Percentiles rank a stretch among this genome's conserved stretches.
phyloP scores from a whole-genome alignment of 1,140 invertebrate species.

The Scaptomyza hsui region DNA sequence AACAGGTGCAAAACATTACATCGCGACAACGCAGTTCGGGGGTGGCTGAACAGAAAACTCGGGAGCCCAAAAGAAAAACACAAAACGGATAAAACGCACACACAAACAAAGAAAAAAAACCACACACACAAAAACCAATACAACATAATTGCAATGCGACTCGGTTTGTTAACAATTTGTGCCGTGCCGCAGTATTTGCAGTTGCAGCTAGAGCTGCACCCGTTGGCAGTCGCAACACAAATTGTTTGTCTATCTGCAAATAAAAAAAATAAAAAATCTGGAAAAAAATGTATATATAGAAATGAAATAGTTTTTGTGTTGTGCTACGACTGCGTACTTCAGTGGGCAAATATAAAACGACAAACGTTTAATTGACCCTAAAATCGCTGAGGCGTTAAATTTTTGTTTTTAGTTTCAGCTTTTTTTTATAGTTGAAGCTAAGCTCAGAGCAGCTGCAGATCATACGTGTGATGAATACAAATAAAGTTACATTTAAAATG shows the following conservation, averaged over 20 bases:
- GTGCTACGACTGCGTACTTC: constrained; percentile 36
- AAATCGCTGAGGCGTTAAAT: constrained; percentile 62
- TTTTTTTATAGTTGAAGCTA: constrained; percentile 5
- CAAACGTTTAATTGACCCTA: constrained; percentile 77
- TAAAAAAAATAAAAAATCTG: constrained; percentile 10
- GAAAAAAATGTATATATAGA: constrained; percentile 13
- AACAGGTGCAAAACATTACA: constrained; percentile 69
- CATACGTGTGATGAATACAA: background rate
- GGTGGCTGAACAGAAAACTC: constrained; percentile 46
- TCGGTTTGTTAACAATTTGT: constrained; percentile 42
- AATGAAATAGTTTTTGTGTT: constrained; percentile 22
- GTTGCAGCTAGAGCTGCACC: constrained; percentile 52
- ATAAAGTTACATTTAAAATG: background rate
- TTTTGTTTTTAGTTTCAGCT: constrained; percentile 16
- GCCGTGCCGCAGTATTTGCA: constrained; percentile 36
- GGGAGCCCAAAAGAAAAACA: constrained; percentile 2
- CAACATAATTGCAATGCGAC: constrained; percentile 69
- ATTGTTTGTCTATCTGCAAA: constrained; percentile 52
- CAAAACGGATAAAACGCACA: constrained; percentile 4
- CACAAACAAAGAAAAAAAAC: constrained; percentile 17
- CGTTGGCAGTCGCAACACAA: constrained; percentile 50
- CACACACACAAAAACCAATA: constrained; percentile 54
- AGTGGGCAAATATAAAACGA: constrained; percentile 64
- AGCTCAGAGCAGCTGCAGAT: constrained; percentile 4
- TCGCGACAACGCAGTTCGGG: constrained; percentile 33